Conservation (phyloP, 2,113 vertebrate species). For the Pteruthius melanotis region DNA sequence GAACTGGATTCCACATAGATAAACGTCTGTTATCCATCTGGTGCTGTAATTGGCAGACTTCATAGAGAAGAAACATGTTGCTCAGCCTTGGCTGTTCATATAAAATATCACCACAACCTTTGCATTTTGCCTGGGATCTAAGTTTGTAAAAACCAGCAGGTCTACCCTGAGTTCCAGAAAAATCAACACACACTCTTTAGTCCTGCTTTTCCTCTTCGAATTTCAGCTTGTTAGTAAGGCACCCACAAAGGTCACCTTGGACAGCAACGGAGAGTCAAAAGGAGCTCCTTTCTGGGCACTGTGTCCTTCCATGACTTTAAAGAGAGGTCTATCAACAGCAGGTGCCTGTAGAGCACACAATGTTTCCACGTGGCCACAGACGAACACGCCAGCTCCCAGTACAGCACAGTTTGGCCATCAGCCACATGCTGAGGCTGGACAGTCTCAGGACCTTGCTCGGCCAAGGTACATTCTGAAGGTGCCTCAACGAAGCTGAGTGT, state of each 20-base stretch:
- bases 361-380: fast-evolving
- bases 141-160: neutral
- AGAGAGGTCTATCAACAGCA: neutral
- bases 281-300: neutral
- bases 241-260: neutral
- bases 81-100: neutral
- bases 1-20: neutral
- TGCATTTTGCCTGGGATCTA: neutral
- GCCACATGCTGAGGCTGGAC: neutral
- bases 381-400: neutral
- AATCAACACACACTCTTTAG: neutral
- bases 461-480: neutral
- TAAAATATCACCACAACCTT: neutral
- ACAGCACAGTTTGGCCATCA: neutral
- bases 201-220: neutral
- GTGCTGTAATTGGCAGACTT: neutral
- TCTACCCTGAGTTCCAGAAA: neutral
- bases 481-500: neutral
- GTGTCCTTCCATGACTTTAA: neutral
- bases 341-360: neutral
- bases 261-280: neutral
- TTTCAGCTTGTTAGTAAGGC: neutral
- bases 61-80: neutral
- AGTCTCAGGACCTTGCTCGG: neutral
- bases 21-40: neutral